These are phyloP conservation scores for Coelogynopora nodosa DNA, from an alignment of 2,888 invertebrate genomes.

Conservation along the genomic window DNA sequence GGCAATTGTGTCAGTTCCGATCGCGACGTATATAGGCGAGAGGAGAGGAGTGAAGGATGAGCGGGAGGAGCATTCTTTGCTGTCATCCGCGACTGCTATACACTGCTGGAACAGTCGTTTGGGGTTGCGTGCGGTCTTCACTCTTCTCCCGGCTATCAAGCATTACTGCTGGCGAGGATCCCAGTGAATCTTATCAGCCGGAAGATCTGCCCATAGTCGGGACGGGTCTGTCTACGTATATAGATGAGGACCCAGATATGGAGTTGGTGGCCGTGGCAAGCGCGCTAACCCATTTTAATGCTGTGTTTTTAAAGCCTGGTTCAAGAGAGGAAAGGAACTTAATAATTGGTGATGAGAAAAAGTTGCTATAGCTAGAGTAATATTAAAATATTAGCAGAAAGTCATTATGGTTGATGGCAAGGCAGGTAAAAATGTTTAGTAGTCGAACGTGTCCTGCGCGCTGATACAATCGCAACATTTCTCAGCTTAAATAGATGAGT, in stretches of 20 bases:
- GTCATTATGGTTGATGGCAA: no score
- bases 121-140: not conserved
- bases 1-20: not conserved
- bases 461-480: not conserved
- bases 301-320: not conserved
- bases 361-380: not conserved
- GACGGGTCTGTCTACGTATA: not conserved
- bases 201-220: not conserved
- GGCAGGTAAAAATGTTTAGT: no score
- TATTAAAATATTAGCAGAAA: no score
- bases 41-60: not conserved
- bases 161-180: not conserved
- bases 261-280: not conserved
- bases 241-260: not conserved
- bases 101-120: no score
- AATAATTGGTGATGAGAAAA: not conserved
- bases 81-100: no score
- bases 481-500: no score
- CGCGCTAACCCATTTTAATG: not conserved
- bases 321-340: no score
- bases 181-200: not conserved
- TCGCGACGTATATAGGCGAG: not conserved
- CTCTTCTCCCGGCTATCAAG: not conserved
- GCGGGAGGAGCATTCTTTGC: not conserved
- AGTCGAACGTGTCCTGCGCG: not conserved